Evolutionary conservation across 2,888 invertebrate species (phyloP).

Genomic region (Drosophila paramelanica): DNA sequence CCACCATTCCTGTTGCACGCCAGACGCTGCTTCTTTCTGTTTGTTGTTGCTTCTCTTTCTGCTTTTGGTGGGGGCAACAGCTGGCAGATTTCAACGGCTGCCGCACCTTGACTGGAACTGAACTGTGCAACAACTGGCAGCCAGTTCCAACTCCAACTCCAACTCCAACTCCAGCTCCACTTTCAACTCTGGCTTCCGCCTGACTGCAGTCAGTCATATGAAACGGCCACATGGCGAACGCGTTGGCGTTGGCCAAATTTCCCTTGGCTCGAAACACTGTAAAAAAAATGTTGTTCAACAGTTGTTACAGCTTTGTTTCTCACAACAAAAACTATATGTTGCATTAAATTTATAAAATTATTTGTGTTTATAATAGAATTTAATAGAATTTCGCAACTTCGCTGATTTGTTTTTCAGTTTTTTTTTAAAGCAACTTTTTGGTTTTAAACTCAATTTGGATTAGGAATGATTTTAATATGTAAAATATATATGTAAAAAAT

Average conservation of each 20-base stretch:
- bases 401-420: no score
- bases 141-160: slow-evolving; percentile 1
- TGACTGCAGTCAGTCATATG: slow-evolving; percentile 42
- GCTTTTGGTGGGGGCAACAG: slow-evolving; percentile 28
- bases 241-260: slow-evolving; percentile 59
- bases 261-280: slow-evolving; percentile 30
- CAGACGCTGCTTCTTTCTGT: slow-evolving; percentile 1
- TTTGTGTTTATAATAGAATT: no score
- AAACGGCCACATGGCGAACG: slow-evolving; percentile 53
- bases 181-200: slow-evolving; percentile 68
- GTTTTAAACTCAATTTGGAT: no score
- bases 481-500: no score
- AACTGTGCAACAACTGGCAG: slow-evolving; percentile 8
- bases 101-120: slow-evolving; percentile 1
- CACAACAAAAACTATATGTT: no score
- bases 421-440: no score
- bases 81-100: slow-evolving; percentile 43
- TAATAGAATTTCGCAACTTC: no score
- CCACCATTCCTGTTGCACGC: slow-evolving; percentile 7
- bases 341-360: no score
- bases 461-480: no score
- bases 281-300: background rate
- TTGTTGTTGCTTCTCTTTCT: background rate
- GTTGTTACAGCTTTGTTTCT: no score
- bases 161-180: slow-evolving; percentile 43